phyloP scores from a whole-genome alignment of 2,888 invertebrate species.

The Brenthis daphne region DNA sequence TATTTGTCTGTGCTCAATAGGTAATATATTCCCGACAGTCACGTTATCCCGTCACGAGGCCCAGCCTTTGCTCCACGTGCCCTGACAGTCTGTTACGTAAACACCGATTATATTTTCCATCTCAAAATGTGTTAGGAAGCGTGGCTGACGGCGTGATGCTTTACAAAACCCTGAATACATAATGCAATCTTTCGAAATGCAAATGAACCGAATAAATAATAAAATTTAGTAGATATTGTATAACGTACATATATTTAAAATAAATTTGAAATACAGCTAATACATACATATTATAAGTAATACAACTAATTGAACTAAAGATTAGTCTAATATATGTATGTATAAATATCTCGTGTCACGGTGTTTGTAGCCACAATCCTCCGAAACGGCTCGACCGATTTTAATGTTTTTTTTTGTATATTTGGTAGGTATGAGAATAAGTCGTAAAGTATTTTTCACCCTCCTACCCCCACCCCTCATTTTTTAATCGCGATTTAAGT shows the following conservation, averaged over 20 bases:
- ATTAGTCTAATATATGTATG: too few species aligned
- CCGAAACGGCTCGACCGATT: too few species aligned
- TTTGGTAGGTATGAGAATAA: too few species aligned
- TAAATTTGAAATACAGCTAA: too few species aligned
- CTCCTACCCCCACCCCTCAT: too few species aligned
- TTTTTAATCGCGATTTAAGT: too few species aligned
- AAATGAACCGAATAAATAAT: not conserved
- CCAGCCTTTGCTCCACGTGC: slow-evolving; percentile 37
- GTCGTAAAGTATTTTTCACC: too few species aligned
- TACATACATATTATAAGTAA: too few species aligned
- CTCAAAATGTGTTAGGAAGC: slow-evolving; percentile 41
- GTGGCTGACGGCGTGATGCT: slow-evolving; percentile 30
- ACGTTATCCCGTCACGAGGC: slow-evolving; percentile 66
- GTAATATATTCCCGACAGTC: slow-evolving; percentile 49
- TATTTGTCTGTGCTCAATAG: slow-evolving; percentile 22
- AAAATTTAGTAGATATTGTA: not conserved
- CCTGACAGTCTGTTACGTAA: slow-evolving; percentile 48
- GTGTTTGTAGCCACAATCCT: too few species aligned
- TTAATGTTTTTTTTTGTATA: too few species aligned
- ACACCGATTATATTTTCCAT: slow-evolving; percentile 51
- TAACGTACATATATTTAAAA: not conserved
- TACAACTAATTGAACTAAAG: too few species aligned
- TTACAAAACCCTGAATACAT: slow-evolving; percentile 31
- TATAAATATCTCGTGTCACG: too few species aligned
- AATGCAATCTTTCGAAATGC: slow-evolving; percentile 24